Percentiles rank a stretch among this genome's conserved stretches.
These are phyloP conservation scores for Syngnathus floridae DNA, from an alignment of 2,113 vertebrate genomes.

Conservation along the genomic window DNA sequence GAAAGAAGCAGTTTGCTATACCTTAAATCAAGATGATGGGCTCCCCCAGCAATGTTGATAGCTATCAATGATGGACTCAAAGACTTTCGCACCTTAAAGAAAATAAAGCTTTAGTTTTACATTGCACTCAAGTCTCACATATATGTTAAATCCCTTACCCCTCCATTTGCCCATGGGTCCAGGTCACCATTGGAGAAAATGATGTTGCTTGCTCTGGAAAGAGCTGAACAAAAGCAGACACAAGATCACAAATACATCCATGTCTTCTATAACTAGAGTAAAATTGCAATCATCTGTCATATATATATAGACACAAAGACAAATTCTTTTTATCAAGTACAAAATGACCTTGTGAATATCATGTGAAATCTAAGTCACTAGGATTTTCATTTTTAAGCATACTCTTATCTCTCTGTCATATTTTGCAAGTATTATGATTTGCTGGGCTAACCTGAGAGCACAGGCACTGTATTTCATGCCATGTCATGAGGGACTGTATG, in stretches of 20 bases:
- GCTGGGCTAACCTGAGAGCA: too few species aligned
- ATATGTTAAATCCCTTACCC: conserved; percentile 68
- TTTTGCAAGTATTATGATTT: too few species aligned
- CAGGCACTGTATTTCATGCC: too few species aligned
- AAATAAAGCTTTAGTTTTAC: background rate
- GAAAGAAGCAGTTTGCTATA: conserved; percentile 26
- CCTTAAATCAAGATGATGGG: conserved; percentile 90
- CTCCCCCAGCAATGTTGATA: conserved; percentile 75
- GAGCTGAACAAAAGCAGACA: conserved; percentile 62
- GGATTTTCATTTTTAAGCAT: too few species aligned
- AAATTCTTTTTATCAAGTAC: too few species aligned
- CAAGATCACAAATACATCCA: background rate
- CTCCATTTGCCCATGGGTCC: conserved; percentile 91
- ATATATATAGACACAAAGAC: background rate
- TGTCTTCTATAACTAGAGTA: background rate
- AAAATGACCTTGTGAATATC: too few species aligned
- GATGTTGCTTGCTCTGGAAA: conserved; percentile 82
- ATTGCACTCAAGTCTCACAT: background rate
- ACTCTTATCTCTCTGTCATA: too few species aligned
- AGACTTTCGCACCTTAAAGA: conserved; percentile 72
- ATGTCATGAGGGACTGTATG: too few species aligned
- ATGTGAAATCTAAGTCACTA: too few species aligned
- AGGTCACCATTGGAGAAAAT: conserved; percentile 94
- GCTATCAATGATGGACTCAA: conserved; percentile 76
- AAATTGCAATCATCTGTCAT: background rate